Evolutionary conservation across 2,888 invertebrate species (phyloP), one percentile per base, ranked within the genome.

Genomic region (Petrophora chlorosata): DNA sequence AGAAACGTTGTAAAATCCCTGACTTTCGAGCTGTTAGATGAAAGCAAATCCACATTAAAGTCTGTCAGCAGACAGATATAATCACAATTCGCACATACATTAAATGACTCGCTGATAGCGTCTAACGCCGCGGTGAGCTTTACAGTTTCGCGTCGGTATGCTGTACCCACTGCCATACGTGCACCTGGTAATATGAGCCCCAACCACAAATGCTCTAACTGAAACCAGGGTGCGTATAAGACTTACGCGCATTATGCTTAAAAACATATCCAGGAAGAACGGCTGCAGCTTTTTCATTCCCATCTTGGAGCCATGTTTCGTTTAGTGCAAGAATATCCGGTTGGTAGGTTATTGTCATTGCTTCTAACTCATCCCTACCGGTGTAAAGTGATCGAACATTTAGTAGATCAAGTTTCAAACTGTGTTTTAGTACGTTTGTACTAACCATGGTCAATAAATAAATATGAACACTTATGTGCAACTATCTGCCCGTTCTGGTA

Each of bases 371-470:
- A 15, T 65, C 65, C 8, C 44, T 30, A 1, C 61, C 61, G 0
- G 61, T 61, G 19, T 62, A 58, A 10, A 66, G 23, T 1, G 65
- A 66, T 10, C 63, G 13, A 1, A 53, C 48, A 28, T 65, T 63
- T 5, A 65, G 7, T 7, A 63, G 39, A 5, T 61, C 63, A 14
- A 63, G 17, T 19, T 22, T 55, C 33, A 61, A 51, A 36, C 39
- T 57, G 2, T 38, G 12, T 29, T 14, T 29, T n/a, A n/a, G n/a
- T n/a, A n/a, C 5, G 7, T 29, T 29, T 29, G 0, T 34, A 34
- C 16, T 13, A 29, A 5, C 33, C 10, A 3, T 8, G n/a, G n/a
- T n/a, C n/a, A n/a, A n/a, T n/a, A n/a, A n/a, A n/a, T n/a, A n/a
- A n/a, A n/a, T n/a, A n/a, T n/a, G n/a, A n/a, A n/a, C n/a, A n/a